Evolutionary conservation across 2,888 invertebrate genomes (phyloP).

Genomic region (Osmoderma eremita): DNA sequence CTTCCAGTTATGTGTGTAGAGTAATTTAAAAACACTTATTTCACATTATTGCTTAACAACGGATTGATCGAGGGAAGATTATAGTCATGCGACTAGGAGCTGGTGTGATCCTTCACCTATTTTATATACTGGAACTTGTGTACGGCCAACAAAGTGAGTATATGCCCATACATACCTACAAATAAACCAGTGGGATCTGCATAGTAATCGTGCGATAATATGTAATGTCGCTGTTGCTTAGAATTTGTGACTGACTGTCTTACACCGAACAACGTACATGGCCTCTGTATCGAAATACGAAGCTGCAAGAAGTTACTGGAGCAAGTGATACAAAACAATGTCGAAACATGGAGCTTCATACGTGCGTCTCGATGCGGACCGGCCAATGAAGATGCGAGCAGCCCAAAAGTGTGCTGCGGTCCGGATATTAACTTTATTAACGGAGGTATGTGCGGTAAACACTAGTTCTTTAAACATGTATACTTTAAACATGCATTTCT

Average conservation of each 20-base stretch:
- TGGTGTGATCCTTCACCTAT: not conserved
- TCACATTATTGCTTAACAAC: not conserved
- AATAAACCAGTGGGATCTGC: not conserved
- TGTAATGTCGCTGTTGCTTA: conserved; percentile 41
- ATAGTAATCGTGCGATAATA: not conserved
- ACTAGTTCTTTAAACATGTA: not conserved
- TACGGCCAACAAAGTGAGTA: conserved; percentile 18
- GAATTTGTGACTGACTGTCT: conserved; percentile 59
- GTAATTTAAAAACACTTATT: conserved; percentile 7
- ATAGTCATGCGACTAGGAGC: not conserved
- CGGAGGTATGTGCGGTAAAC: not conserved
- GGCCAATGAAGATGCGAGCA: conserved; percentile 48
- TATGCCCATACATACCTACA: not conserved
- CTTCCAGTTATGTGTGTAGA: conserved; percentile 5
- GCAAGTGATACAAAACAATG: conserved; percentile 52
- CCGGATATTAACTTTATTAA: conserved; percentile 34
- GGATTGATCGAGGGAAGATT: conserved; percentile 12
- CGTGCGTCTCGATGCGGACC: conserved; percentile 55
- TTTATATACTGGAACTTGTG: not conserved
- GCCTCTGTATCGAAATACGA: conserved; percentile 62
- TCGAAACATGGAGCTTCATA: conserved; percentile 52
- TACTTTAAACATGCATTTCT: not conserved
- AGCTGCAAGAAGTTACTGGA: conserved; percentile 60
- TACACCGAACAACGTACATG: conserved; percentile 60
- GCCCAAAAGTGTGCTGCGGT: conserved; percentile 59